Conservation (phyloP, 2,888 invertebrate species). For the Netelia fuscicornis region DNA sequence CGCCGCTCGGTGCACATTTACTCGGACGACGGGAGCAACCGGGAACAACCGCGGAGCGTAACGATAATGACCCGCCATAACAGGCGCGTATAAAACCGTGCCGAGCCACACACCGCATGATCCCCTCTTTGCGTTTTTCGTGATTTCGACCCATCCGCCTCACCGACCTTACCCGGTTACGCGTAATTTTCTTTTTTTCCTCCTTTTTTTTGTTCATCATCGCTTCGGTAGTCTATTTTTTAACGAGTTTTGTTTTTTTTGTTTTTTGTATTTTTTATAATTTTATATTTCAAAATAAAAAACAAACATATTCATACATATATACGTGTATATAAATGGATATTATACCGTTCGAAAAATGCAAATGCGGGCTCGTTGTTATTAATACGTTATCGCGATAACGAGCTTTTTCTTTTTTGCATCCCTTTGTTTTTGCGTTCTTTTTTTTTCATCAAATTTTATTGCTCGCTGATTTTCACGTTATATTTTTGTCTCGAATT, state of each 20-base stretch:
- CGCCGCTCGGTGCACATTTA: conserved; percentile 25
- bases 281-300: background rate
- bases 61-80: conserved; percentile 68
- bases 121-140: conserved; percentile 13
- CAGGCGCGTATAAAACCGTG: conserved; percentile 52
- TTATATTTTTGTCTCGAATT: conserved; percentile 8
- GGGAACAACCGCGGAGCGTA: conserved; percentile 37
- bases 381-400: background rate
- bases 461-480: background rate
- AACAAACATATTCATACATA: background rate
- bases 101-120: conserved; percentile 22
- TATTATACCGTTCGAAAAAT: background rate
- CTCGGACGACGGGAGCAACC: conserved; percentile 36
- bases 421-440: background rate
- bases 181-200: conserved; percentile 46
- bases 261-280: conserved; percentile 2
- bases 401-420: conserved; percentile 4
- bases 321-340: background rate
- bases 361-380: background rate
- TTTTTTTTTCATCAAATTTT: background rate
- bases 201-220: conserved; percentile 11
- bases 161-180: conserved; percentile 10
- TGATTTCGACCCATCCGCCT: background rate
- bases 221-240: background rate
- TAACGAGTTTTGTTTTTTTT: conserved; percentile 5